Base-by-base conservation (phyloP, 2,797 vertebrate genomes). In the Chaunax sp. region DNA sequence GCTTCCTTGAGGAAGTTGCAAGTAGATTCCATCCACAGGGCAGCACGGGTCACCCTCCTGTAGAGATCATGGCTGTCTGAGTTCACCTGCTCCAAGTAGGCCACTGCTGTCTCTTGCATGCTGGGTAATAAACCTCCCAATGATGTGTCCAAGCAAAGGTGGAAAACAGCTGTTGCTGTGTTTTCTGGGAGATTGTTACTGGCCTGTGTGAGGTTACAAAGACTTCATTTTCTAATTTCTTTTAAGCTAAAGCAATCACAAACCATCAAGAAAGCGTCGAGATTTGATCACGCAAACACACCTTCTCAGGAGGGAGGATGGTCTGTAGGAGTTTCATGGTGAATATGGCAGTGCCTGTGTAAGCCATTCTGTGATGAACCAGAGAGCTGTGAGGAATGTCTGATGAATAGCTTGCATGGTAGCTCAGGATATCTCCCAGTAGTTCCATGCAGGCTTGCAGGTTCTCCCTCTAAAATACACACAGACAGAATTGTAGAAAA, bases 41-140 rank as follows among this genome's bases (percentile, higher is more conserved):
- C 89, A 18, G 92, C 87, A 25, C 94, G 93, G 64, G 92, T 92
- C 50, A 94, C 89, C 84, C 90, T 92, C 76, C 94, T 95, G 87
- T 96, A 98, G 79, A 96, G 81, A 58, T 60, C 89, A 81, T 97
- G 95, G 88, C 92, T 92, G 78, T 98, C 96, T 14, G 94, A 90
- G 91, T 94, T 95, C 80, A 95, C 93, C 87, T 98, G 97, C 78
- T 99, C 98, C 92, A 99, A 86, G 78, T 97, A 99, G 49, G 96
- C 95, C 80, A 94, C 92, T 20, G 93, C 76, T 1, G 96, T 91
- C 70, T 98, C 96, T 1, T 97, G 95, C 70, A 95, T 75, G 72
- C 89, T 93, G 71, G 96, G 95, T 72, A 96, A 96, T 38, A 94
- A 92, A 85, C 92, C 84, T 55, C 94, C 94, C 76, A 98, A 85